Evolutionary conservation across 2,888 invertebrate species (phyloP).

Genomic region (Bedellia somnulentella): DNA sequence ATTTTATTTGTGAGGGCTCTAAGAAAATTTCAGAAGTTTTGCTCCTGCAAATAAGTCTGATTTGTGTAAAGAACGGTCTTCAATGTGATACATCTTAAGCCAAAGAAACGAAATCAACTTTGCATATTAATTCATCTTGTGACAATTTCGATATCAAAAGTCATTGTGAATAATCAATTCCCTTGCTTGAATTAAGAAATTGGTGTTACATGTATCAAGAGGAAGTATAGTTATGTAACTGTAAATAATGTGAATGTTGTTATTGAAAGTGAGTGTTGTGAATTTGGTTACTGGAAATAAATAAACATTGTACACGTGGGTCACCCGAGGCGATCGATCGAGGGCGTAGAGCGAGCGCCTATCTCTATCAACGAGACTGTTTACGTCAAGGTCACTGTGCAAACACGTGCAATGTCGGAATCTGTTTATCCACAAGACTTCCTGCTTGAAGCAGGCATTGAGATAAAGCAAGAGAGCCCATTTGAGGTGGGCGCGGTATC

Average conservation of each 20-base stretch:
- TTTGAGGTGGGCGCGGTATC: constrained; percentile 48
- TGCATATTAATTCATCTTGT: constrained; percentile 16
- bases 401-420: constrained; percentile 66
- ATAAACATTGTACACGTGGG: constrained; percentile 52
- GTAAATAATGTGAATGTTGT: constrained; percentile 21
- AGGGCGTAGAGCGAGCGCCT: constrained; percentile 51
- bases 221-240: constrained; percentile 46
- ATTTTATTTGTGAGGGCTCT: too few relatives aligned
- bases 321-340: constrained; percentile 46
- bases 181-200: constrained; percentile 23
- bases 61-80: constrained; percentile 10
- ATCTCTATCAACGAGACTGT: constrained; percentile 52
- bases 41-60: too few relatives aligned
- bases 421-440: constrained; percentile 65
- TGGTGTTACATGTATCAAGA: constrained; percentile 29
- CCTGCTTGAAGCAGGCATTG: constrained; percentile 63
- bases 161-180: constrained; percentile 50
- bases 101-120: constrained; percentile 2
- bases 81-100: constrained; percentile 5
- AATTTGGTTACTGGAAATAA: constrained; percentile 18
- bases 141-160: too few relatives aligned
- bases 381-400: constrained; percentile 50
- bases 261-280: constrained; percentile 13
- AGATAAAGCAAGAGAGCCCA: constrained; percentile 65
- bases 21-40: too few relatives aligned